Evolutionary conservation across 1,140 invertebrate species (phyloP), one percentile per base, ranked within the genome.

Genomic region (Ceratina calcarata): DNA sequence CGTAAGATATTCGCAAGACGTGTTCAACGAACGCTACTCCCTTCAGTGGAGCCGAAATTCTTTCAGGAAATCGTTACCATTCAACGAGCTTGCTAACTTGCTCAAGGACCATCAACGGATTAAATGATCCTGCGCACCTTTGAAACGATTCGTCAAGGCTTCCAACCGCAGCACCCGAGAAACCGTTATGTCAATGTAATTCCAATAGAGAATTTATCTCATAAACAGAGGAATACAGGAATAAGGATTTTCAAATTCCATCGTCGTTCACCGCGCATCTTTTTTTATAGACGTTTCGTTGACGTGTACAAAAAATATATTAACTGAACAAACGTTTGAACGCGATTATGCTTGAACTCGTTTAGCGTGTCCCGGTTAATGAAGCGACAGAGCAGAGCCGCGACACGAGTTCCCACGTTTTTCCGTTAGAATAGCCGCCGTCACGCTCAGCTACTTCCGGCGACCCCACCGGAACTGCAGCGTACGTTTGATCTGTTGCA

Each of bases 381-480:
- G 82, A 69, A 66, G 65, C 51, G 49, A 16, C n/a, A 13, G 55
- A 64, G 32, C 10, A 68, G 57, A 49, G 68, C 18, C 61, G 51
- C 8, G 13, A 22, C n/a, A 62, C 51, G 22, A 76, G 90, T 92
- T 93, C 91, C 91, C 92, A 93, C 92, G 91, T 92, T 93, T 93
- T 93, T 93, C 92, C 91, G 91, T 93, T 92, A 90, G 88, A 87
- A 76, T 86, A 57, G 70, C 73, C 78, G 85, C 87, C 89, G 91
- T 92, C 89, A 91, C 90, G 91, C 91, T 90, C 81, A 82, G 84
- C 80, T 89, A 86, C 89, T 89, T 91, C 88, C 87, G 89, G 87
- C 85, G 90, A 92, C 91, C 91, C 89, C 91, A 92, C 90, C 91
- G 91, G 91, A 92, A 92, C 90, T 88, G 61, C 78, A 85, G 70